Percentiles rank a stretch among this genome's conserved stretches.
These are phyloP conservation scores for Crypturellus undulatus DNA, from an alignment of 2,113 vertebrate species.

Conservation along the genomic window DNA sequence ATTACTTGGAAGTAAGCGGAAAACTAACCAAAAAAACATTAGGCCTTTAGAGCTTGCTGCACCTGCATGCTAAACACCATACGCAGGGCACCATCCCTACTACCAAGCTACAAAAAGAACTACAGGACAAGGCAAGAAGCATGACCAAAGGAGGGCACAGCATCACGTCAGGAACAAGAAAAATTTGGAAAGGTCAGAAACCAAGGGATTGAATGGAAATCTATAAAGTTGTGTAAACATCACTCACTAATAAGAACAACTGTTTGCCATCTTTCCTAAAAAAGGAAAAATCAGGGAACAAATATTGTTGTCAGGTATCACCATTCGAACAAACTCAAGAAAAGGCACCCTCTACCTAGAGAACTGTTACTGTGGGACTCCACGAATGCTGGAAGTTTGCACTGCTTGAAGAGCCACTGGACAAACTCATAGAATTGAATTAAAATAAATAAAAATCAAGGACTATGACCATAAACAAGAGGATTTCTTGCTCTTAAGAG, in stretches of 20 bases:
- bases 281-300: not conserved
- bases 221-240: not conserved
- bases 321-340: not conserved
- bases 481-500: rapidly evolving
- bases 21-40: not conserved
- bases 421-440: not conserved
- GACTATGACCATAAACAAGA: not conserved
- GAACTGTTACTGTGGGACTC: not conserved
- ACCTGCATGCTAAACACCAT: not conserved
- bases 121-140: not conserved
- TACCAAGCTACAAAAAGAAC: not conserved
- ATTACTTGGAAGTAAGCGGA: not conserved
- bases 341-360: not conserved
- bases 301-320: not conserved
- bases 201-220: not conserved
- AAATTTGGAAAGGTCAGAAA: not conserved
- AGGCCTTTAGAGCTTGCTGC: not conserved
- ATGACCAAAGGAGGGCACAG: not conserved
- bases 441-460: not conserved
- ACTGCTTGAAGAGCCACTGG: too few relatives aligned
- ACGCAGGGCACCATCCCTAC: not conserved
- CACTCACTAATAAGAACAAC: not conserved
- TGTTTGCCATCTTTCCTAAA: not conserved
- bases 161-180: rapidly evolving
- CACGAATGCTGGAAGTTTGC: not conserved